These are phyloP conservation scores for Heliocidaris erythrogramma DNA, from an alignment of 35 echinoderm and acorn worm genomes.

Conservation along the genomic window DNA sequence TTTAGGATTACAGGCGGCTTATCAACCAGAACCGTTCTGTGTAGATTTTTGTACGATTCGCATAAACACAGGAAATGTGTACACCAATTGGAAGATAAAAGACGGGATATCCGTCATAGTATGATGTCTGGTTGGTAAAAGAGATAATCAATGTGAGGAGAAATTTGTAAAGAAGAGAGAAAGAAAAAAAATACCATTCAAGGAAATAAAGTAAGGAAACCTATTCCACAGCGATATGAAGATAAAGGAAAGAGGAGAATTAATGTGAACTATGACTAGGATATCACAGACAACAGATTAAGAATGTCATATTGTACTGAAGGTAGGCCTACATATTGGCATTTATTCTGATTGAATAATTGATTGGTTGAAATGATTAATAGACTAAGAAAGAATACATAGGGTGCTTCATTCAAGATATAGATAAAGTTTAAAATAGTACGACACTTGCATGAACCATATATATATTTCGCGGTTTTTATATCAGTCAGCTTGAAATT, in stretches of 20 bases:
- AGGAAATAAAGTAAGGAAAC: not conserved
- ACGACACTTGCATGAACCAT: no score
- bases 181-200: not conserved
- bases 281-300: not conserved
- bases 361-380: no score
- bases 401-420: no score
- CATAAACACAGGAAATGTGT: constrained; percentile 4
- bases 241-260: not conserved
- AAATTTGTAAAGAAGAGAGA: not conserved
- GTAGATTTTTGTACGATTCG: not conserved
- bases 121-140: not conserved
- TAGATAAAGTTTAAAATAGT: no score
- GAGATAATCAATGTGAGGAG: not conserved
- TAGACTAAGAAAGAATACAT: no score
- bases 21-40: not conserved
- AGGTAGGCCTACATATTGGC: not conserved
- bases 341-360: no score
- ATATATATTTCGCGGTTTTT: no score
- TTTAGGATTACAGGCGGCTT: not conserved
- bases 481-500: no score
- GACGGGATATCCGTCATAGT: not conserved
- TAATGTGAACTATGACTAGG: not conserved
- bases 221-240: not conserved
- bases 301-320: not conserved
- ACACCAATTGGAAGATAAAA: not conserved